A percentile compares a stretch with the other conserved stretches of the same genome.
phyloP scores from a whole-genome alignment of 2,797 vertebrate genomes.

The Pelobates cultripes region DNA sequence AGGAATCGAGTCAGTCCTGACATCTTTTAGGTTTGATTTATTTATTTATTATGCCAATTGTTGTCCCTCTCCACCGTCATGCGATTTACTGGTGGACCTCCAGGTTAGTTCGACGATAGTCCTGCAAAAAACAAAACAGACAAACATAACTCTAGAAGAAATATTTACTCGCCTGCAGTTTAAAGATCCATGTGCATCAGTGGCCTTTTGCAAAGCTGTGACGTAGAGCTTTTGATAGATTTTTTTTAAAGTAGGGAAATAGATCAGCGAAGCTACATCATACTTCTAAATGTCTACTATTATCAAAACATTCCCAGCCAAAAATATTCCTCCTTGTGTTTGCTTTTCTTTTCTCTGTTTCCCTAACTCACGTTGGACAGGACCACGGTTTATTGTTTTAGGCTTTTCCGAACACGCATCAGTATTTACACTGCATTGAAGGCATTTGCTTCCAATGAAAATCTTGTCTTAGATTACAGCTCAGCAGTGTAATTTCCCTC shows the following conservation, averaged over 20 bases:
- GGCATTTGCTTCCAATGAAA: conserved; percentile 99
- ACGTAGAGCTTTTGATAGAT: too few species aligned
- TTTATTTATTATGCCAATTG: not conserved
- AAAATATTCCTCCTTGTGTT: conserved; percentile 67
- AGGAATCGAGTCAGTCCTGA: conserved; percentile 75
- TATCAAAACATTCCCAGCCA: conserved; percentile 69
- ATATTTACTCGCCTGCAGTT: too few species aligned
- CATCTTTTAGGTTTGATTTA: conserved; percentile 64
- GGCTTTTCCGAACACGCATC: conserved; percentile 96
- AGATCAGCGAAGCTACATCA: conserved; percentile 76
- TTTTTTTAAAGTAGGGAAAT: conserved; percentile 31
- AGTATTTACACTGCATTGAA: conserved; percentile 98
- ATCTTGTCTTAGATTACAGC: conserved; percentile 99
- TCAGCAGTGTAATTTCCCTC: conserved; percentile 85
- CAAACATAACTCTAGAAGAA: too few species aligned
- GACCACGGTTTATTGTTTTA: conserved; percentile 98
- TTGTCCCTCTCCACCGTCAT: conserved; percentile 65
- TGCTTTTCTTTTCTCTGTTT: conserved; percentile 78
- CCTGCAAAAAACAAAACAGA: too few species aligned
- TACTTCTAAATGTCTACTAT: conserved; percentile 69
- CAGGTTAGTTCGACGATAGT: conserved; percentile 56
- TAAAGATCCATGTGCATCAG: too few species aligned
- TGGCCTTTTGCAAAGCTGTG: too few species aligned
- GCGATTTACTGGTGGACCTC: conserved; percentile 69
- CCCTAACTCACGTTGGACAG: conserved; percentile 82